Evolutionary conservation across 2,113 vertebrate genomes (phyloP).

Genomic region (Apodemus speciosus): DNA sequence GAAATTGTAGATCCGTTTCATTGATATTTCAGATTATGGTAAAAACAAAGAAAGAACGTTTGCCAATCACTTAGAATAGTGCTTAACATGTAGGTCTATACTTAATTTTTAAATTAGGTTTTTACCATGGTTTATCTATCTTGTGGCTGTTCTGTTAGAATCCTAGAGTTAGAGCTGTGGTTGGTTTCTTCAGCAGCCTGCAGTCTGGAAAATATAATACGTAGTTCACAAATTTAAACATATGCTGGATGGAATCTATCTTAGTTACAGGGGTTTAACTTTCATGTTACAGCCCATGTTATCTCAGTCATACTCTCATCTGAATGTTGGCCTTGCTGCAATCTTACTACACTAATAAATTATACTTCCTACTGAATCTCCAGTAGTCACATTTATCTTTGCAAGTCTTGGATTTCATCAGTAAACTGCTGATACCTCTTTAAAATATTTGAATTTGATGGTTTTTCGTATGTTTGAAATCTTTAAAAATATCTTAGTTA

Average conservation of each 20-base stretch:
- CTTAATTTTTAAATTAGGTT: background rate
- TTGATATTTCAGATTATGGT: background rate
- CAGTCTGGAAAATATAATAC: background rate
- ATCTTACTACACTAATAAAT: background rate
- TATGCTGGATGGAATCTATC: background rate
- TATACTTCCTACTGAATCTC: background rate
- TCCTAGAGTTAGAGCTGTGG: background rate
- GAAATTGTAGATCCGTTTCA: background rate
- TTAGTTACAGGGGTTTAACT: background rate
- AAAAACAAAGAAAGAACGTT: background rate
- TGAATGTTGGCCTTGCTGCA: background rate
- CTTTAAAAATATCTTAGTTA: background rate
- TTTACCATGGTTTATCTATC: background rate
- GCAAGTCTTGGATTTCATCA: background rate
- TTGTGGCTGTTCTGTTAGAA: background rate
- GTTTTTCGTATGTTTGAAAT: background rate
- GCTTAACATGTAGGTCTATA: background rate
- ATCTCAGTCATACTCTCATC: background rate
- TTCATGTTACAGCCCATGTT: conserved; percentile 4
- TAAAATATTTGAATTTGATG: conserved; percentile 31
- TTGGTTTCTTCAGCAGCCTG: background rate
- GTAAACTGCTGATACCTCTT: background rate
- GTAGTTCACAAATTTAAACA: conserved; percentile 6
- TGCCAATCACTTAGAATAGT: background rate
- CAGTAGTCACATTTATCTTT: background rate